Percentiles rank a stretch among this genome's conserved stretches.
phyloP scores from a whole-genome alignment of 2,113 vertebrate species.

The Candoia aspera region DNA sequence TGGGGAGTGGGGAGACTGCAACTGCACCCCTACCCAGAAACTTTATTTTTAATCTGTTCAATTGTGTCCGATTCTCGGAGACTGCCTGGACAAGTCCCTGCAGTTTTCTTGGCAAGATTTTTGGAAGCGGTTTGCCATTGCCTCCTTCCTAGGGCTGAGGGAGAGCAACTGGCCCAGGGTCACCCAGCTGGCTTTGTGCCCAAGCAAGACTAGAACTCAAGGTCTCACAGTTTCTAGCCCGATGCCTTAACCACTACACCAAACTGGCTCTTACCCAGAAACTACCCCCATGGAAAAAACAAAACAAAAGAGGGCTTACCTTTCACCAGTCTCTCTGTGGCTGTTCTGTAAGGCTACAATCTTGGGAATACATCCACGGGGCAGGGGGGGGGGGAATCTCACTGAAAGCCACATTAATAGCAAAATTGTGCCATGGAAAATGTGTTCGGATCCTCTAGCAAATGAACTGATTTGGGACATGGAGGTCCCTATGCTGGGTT shows the following conservation, averaged over 20 bases:
- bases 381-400: neutral
- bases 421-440: neutral
- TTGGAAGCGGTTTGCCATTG: no score
- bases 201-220: no score
- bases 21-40: neutral
- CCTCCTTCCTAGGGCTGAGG: no score
- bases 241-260: no score
- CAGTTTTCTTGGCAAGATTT: no score
- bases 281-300: neutral
- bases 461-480: no score
- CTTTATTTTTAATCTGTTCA: no score
- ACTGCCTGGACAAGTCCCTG: no score
- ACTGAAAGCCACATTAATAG: neutral
- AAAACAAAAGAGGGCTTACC: neutral
- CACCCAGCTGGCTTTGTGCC: no score
- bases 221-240: no score
- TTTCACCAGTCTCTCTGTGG: neutral
- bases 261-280: neutral
- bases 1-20: neutral
- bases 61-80: no score
- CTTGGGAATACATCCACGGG: neutral
- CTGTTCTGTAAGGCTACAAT: neutral
- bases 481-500: neutral
- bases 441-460: neutral
- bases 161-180: no score